Evolutionary conservation across 53 echinoderm and acorn worm species (phyloP).

Genomic region (Astropecten irregularis): DNA sequence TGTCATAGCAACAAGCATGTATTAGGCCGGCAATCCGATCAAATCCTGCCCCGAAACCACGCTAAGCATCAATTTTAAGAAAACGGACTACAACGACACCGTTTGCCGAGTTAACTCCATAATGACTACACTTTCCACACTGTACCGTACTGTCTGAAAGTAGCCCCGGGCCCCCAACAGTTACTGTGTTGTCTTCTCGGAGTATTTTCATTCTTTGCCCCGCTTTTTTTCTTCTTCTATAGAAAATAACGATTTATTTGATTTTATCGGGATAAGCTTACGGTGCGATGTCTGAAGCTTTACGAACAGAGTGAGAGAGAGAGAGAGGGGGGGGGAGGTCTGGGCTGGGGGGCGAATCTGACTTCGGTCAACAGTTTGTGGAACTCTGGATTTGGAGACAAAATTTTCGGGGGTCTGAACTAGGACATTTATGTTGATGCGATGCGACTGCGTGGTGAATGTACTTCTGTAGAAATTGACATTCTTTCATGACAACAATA

Average conservation of each 20-base stretch:
- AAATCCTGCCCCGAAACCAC: not conserved
- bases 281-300: too few relatives aligned
- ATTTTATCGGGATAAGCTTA: slow-evolving; percentile 10
- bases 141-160: too few relatives aligned
- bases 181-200: not conserved
- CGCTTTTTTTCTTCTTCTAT: too few relatives aligned
- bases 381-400: too few relatives aligned
- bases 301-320: too few relatives aligned
- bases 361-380: not conserved
- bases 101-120: too few relatives aligned
- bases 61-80: not conserved
- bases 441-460: too few relatives aligned
- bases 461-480: too few relatives aligned
- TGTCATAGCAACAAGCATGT: too few relatives aligned
- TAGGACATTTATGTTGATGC: slow-evolving; percentile 8
- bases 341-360: not conserved
- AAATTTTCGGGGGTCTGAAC: not conserved
- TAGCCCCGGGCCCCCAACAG: not conserved
- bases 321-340: not conserved
- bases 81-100: slow-evolving; percentile 13
- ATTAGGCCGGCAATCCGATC: not conserved
- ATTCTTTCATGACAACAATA: too few relatives aligned
- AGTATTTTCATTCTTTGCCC: too few relatives aligned
- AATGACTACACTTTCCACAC: too few relatives aligned
- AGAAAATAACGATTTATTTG: not conserved